Evolutionary conservation across 2,888 invertebrate genomes (phyloP), one percentile per base, ranked within the genome.

Genomic region (Mimas tiliae): DNA sequence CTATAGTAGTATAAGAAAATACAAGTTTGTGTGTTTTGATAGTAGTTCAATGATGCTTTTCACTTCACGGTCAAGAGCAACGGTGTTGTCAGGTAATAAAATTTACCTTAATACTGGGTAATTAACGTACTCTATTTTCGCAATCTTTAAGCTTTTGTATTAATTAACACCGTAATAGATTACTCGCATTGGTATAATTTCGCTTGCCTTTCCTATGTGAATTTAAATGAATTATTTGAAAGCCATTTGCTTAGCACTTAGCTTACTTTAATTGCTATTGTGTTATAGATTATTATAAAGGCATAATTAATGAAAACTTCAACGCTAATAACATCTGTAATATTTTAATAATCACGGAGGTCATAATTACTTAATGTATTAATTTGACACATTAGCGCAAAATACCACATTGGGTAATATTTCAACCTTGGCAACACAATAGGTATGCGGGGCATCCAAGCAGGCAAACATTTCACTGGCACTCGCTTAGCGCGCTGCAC

Each of bases 61-160:
- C 84, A 89, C 88, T 90, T 89, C 90, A 91, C 87, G 91, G 92
- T 90, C 91, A 93, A 91, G 91, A 86, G 78, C 86, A 76, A 71
- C 55, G 65, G 85, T 89, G 90, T 88, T 84, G 81, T 86, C 73
- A 84, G 78, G 34, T 64, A 68, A 45, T 58, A 1, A 52, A 16
- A 64, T 72, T 78, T 79, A 71, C 67, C 77, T 63, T 14, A 58
- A 69, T 67, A 45, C 21, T 38, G 69, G 80, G 74, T 73, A 53
- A 70, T 71, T 67, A 64, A 48, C 4, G 7, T 66, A 27, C 34
- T 12, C 14, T 14, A 27, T 52, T 42, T 42, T 11, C 8, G n/a
- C n/a, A 45, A 14, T 45, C 1, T 12, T 14, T 14, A 45, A 14
- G 1, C 45, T 9, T 45, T 6, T 45, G 14, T 45, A 45, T 45